These are phyloP conservation scores for Tonatia bakeri DNA, from an alignment of 2,113 vertebrate genomes.

Conservation along the genomic window DNA sequence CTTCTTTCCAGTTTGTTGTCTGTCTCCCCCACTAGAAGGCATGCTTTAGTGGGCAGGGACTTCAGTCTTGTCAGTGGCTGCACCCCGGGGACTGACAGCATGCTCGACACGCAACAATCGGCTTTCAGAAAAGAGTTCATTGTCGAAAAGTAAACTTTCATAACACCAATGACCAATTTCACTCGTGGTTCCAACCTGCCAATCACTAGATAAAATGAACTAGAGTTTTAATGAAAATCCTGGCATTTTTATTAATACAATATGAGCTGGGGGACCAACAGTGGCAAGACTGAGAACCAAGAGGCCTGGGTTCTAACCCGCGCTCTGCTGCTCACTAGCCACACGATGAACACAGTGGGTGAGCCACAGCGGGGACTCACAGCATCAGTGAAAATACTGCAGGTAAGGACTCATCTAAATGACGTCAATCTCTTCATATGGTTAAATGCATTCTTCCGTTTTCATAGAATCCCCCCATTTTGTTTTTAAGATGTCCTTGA, in stretches of 20 bases:
- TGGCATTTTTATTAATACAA: neutral
- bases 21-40: neutral
- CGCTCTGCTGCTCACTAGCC: neutral
- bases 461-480: neutral
- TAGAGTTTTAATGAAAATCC: neutral
- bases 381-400: neutral
- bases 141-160: neutral
- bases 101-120: neutral
- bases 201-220: neutral
- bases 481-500: neutral
- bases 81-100: rapidly evolving
- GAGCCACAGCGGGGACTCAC: neutral
- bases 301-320: neutral
- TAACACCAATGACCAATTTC: neutral
- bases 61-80: rapidly evolving
- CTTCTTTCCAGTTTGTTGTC: neutral
- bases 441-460: neutral
- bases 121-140: neutral
- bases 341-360: rapidly evolving
- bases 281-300: neutral
- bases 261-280: neutral
- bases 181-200: neutral
- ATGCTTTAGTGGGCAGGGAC: neutral
- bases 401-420: neutral
- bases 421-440: rapidly evolving